Evolutionary conservation across 1,140 invertebrate genomes (phyloP).

Genomic region (Camponotus vicinus): DNA sequence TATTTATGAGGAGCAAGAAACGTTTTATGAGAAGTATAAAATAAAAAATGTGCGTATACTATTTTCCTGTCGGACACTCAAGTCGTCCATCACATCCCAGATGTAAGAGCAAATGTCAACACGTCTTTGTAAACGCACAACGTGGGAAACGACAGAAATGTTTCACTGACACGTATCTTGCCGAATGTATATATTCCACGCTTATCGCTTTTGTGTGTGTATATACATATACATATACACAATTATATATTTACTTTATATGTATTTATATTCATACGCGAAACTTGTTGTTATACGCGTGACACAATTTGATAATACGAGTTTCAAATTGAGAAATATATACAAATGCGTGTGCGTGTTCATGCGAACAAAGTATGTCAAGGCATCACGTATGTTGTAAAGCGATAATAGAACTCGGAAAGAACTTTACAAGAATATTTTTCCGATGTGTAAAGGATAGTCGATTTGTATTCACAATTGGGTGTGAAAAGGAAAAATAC

Average conservation of each 20-base stretch:
- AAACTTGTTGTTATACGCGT: constrained; percentile 6
- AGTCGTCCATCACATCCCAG: constrained; percentile 22
- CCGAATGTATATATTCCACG: background rate
- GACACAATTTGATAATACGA: background rate
- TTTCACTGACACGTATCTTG: background rate
- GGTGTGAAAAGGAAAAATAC: background rate
- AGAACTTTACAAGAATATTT: background rate
- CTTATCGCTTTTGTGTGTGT: background rate
- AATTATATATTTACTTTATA: too few relatives aligned
- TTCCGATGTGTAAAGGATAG: background rate
- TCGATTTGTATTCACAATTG: background rate
- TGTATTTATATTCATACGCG: background rate
- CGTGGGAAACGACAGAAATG: constrained; percentile 5
- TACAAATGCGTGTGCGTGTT: background rate
- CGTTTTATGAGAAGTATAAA: background rate
- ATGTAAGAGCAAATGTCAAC: background rate
- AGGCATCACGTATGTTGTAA: background rate
- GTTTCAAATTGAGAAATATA: background rate
- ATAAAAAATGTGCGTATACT: constrained; percentile 22
- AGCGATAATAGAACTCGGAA: background rate
- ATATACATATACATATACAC: background rate
- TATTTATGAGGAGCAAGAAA: background rate
- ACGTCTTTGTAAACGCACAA: background rate
- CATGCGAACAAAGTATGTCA: background rate
- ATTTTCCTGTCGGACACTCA: constrained; percentile 24